phyloP scores from a whole-genome alignment of 2,113 vertebrate species.

The Micromys minutus region DNA sequence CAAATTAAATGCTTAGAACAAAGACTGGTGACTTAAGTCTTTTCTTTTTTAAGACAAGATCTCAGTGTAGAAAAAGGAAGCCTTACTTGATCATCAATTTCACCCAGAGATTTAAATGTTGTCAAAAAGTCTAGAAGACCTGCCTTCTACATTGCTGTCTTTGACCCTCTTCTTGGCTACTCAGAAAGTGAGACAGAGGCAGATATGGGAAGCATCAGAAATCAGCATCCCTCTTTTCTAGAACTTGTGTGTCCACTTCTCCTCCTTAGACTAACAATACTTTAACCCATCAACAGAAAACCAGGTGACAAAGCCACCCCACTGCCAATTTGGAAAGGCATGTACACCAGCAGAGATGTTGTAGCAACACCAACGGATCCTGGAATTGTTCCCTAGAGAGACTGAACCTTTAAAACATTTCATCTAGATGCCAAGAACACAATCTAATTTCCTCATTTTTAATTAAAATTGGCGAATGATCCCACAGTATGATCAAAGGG shows the following conservation, averaged over 20 bases:
- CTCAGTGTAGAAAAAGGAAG: not conserved
- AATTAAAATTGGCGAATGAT: conserved; percentile 13
- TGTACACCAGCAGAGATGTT: not conserved
- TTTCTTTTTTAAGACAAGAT: not conserved
- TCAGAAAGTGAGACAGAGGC: conserved; percentile 15
- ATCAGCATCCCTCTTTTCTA: not conserved
- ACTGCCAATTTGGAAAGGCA: not conserved
- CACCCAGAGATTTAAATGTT: not conserved
- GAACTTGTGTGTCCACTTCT: not conserved
- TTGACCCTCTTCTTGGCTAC: not conserved
- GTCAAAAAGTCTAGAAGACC: not conserved
- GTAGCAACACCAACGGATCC: not conserved
- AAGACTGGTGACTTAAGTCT: not conserved
- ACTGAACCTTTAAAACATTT: not conserved
- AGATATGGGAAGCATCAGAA: not conserved
- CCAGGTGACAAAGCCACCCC: not conserved
- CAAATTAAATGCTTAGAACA: conserved; percentile 25
- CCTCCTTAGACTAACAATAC: not conserved
- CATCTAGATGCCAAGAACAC: not conserved
- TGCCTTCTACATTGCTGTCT: not conserved
- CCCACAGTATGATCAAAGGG: not conserved
- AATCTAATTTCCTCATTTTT: not conserved
- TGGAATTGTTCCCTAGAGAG: not conserved
- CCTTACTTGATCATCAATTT: not conserved
- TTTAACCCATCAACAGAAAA: conserved; percentile 27